Evolutionary conservation across 2,888 invertebrate species (phyloP).

Genomic region (Phalera bucephala): DNA sequence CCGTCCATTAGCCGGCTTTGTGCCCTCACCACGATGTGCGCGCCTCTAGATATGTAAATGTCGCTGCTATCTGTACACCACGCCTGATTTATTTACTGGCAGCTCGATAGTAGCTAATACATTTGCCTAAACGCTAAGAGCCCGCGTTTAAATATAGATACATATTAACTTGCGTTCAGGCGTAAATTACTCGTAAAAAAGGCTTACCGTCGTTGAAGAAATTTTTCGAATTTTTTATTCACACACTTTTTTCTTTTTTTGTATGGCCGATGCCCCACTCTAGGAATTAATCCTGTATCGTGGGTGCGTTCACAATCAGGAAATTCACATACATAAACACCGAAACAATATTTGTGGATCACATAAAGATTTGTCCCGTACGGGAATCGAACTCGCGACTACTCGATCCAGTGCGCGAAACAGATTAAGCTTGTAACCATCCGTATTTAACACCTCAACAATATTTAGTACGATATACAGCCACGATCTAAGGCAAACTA

Average conservation of each 20-base stretch:
- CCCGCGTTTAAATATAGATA: conserved; percentile 9
- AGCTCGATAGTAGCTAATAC: conserved; percentile 15
- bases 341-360: too few relatives aligned
- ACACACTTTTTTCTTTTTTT: too few relatives aligned
- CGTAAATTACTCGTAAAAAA: background rate
- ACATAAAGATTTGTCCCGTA: too few relatives aligned
- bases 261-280: too few relatives aligned
- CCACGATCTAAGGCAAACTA: conserved; percentile 27
- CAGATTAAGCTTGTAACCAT: too few relatives aligned
- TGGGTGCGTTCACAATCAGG: too few relatives aligned
- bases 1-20: conserved; percentile 74
- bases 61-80: conserved; percentile 32
- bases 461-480: conserved; percentile 12
- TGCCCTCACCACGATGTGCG: conserved; percentile 52
- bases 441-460: too few relatives aligned
- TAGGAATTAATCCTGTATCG: too few relatives aligned
- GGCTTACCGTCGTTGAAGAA: background rate
- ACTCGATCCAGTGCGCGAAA: too few relatives aligned
- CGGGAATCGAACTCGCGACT: too few relatives aligned
- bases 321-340: too few relatives aligned
- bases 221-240: too few relatives aligned
- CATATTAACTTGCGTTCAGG: conserved; percentile 3
- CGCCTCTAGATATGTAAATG: conserved; percentile 67
- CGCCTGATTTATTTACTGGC: conserved; percentile 27
- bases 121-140: conserved; percentile 13